These are phyloP conservation scores for Gasterosteus nipponicus DNA, from an alignment of 2,113 vertebrate genomes.

Conservation along the genomic window DNA sequence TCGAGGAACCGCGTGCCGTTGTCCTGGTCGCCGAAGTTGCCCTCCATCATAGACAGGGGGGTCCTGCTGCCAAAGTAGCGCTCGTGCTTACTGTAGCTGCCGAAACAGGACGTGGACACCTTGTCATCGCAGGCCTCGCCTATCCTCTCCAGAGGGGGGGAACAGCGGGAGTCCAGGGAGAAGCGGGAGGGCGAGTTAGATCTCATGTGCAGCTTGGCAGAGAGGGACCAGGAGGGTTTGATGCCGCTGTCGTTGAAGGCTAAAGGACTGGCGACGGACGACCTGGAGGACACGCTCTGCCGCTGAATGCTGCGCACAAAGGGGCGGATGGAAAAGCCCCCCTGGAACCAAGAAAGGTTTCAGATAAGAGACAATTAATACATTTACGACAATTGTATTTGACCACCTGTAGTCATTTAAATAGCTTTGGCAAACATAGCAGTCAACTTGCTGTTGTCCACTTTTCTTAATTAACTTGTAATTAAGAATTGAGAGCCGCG, in stretches of 20 bases:
- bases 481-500: no score
- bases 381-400: background rate
- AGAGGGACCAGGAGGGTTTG: slow-evolving; percentile 92
- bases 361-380: background rate
- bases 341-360: slow-evolving; percentile 75
- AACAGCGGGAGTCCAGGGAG: slow-evolving; percentile 93
- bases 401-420: no score
- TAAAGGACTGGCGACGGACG: slow-evolving; percentile 93
- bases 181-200: slow-evolving; percentile 93
- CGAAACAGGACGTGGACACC: slow-evolving; percentile 93
- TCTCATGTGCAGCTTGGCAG: slow-evolving; percentile 93
- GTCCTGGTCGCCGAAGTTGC: slow-evolving; percentile 83
- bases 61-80: slow-evolving; percentile 86
- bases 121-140: slow-evolving; percentile 92
- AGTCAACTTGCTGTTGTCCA: no score
- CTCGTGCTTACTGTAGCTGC: slow-evolving; percentile 85
- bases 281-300: slow-evolving; percentile 92
- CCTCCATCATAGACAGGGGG: slow-evolving; percentile 92
- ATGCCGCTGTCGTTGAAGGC: slow-evolving; percentile 88
- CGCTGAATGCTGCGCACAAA: slow-evolving; percentile 97
- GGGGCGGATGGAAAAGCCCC: slow-evolving; percentile 93
- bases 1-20: slow-evolving; percentile 76
- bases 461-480: no score
- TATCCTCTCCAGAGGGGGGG: slow-evolving; percentile 91
- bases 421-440: no score